Evolutionary conservation across 2,888 invertebrate species (phyloP), one percentile per base, ranked within the genome.

Genomic region (Itoplectis maculator): DNA sequence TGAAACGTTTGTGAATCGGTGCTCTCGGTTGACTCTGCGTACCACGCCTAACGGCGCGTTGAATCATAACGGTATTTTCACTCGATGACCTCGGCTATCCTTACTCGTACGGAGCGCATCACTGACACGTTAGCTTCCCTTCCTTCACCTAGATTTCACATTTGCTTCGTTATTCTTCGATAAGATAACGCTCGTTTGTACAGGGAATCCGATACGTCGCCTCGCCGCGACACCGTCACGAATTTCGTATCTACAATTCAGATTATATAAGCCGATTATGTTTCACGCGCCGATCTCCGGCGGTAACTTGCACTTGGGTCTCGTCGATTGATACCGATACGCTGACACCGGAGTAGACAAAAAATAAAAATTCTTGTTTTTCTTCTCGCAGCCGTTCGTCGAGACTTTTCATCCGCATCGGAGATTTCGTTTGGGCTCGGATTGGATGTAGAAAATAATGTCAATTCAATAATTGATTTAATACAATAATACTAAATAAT

Each of bases 401-500:
- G 29, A 29, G 29, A 29, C 29, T 29, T 29, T 29, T 29, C 29
- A 29, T 29, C 5, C 29, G 5, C 29, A n/a, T 47, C 47, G 47
- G n/a, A 49, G 13, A 65, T 42, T 23, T 35, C 40, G 29, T 65
- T 75, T 47, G 65, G 49, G n/a, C 65, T 18, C 59, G n/a, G 45
- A 69, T 49, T 35, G 20, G 37, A 76, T 20, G 68, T 68, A 23
- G 47, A 76, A 77, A 82, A 73, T 59, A 77, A 66, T 47, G 51
- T 61, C 68, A 79, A 79, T 54, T 47, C 74, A 51, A 79, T 37
- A 75, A 54, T 73, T 74, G 72, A 82, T 85, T 85, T 82, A 82
- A 86, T 87, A 88, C 88, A 89, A 88, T 90, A 87, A 87, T 87
- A 89, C 88, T 87, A 89, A 88, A 87, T 89, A 90, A 89, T 89